Evolutionary conservation across 2,888 invertebrate genomes (phyloP).

Genomic region (Ecliptopera silaceata): DNA sequence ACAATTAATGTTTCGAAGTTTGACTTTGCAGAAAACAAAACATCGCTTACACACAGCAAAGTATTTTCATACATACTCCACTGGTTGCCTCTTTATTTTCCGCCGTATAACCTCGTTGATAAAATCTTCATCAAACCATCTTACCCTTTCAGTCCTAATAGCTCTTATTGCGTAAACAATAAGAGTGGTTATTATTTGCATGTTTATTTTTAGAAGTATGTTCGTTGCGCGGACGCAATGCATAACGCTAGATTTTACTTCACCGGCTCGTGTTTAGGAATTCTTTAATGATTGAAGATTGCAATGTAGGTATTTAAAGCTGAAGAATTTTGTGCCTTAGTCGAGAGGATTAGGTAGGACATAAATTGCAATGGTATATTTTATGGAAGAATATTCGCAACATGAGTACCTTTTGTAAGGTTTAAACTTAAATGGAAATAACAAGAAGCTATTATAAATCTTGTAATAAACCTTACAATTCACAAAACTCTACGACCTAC

Average conservation of each 20-base stretch:
- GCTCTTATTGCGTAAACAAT: constrained; percentile 28
- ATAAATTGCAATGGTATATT: constrained; percentile 1
- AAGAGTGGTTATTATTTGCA: constrained; percentile 36
- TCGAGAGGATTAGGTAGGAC: constrained; percentile 1
- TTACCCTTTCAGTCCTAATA: constrained; percentile 9
- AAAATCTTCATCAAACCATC: constrained; percentile 43
- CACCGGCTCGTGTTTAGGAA: constrained; percentile 42
- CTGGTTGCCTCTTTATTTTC: constrained; percentile 47
- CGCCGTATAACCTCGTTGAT: constrained; percentile 55
- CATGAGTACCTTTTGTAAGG: constrained; percentile 7
- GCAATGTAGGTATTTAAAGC: constrained; percentile 24
- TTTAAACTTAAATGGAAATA: constrained; percentile 15
- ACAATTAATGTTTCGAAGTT: not conserved
- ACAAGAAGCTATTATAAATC: constrained; percentile 15
- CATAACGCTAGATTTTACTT: constrained; percentile 40
- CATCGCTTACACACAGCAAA: constrained; percentile 15
- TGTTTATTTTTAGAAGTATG: constrained; percentile 27
- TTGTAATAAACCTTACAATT: constrained; percentile 4
- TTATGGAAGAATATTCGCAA: constrained; percentile 6
- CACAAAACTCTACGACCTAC: not conserved
- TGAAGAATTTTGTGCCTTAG: constrained; percentile 19
- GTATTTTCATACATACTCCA: constrained; percentile 38
- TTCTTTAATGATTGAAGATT: constrained; percentile 43
- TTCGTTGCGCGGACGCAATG: constrained; percentile 33
- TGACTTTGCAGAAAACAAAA: constrained; percentile 6